Percentiles rank a stretch among this genome's conserved stretches.
Evolutionary conservation across 1,140 invertebrate genomes (phyloP).

Genomic region (Leptinotarsa texana): DNA sequence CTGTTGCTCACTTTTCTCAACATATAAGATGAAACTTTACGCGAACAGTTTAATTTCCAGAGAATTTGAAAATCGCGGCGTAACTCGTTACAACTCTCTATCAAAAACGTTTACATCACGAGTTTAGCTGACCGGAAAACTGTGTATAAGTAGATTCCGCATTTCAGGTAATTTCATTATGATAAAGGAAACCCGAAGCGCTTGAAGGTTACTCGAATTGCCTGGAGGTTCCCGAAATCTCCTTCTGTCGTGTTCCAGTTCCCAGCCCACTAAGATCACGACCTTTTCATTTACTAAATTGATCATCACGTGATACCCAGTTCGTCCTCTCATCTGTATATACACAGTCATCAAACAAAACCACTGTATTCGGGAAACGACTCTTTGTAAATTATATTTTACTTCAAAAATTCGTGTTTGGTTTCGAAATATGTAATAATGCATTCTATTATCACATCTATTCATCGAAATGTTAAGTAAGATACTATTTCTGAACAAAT

Average conservation of each 20-base stretch:
- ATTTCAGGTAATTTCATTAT: slow-evolving; percentile 37
- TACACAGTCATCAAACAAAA: no score
- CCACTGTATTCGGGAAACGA: not conserved
- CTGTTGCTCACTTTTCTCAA: no score
- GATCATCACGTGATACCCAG: slow-evolving; percentile 4
- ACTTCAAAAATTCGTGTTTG: no score
- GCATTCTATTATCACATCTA: not conserved
- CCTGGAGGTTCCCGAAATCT: slow-evolving; percentile 25
- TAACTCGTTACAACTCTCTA: slow-evolving; percentile 12
- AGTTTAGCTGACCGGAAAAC: slow-evolving; percentile 4
- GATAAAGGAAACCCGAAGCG: slow-evolving; percentile 20
- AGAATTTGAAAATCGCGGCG: not conserved
- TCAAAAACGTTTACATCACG: slow-evolving; percentile 17
- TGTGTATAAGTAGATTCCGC: slow-evolving; percentile 34
- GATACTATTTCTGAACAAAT: slow-evolving; percentile 3
- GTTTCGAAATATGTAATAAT: no score
- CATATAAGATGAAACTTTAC: no score
- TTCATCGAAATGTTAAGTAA: no score
- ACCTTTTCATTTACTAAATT: slow-evolving; percentile 35
- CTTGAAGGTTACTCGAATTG: slow-evolving; percentile 25
- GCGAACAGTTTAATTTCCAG: not conserved
- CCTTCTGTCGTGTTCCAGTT: slow-evolving; percentile 40
- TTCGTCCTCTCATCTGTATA: slow-evolving; percentile 11
- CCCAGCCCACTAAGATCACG: slow-evolving; percentile 41
- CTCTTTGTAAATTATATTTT: not conserved